phyloP scores from a whole-genome alignment of 2,113 vertebrate genomes.

The Merops nubicus region DNA sequence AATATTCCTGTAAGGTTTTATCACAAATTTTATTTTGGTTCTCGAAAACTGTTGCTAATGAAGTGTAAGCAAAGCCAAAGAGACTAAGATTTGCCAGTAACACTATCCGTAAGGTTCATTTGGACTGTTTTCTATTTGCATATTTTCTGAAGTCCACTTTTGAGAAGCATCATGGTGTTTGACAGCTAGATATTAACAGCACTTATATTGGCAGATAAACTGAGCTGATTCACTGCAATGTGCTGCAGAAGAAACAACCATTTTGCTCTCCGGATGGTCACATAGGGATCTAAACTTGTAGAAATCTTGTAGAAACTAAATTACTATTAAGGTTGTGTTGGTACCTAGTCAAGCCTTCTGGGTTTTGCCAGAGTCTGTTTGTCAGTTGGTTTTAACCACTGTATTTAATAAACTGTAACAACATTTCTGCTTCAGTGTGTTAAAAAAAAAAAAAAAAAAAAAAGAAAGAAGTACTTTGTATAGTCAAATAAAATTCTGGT shows the following conservation, averaged over 20 bases:
- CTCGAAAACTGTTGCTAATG: neutral
- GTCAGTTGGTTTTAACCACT: neutral
- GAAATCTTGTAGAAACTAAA: neutral
- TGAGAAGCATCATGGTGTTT: neutral
- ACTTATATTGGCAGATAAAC: neutral
- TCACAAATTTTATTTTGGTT: neutral
- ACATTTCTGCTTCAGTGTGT: neutral
- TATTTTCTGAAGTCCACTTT: slow-evolving; percentile 4
- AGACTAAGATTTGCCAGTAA: neutral
- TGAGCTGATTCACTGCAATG: neutral
- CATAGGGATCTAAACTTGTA: neutral
- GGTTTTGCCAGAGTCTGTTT: neutral
- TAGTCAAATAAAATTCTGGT: neutral
- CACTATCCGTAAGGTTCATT: neutral
- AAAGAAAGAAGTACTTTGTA: neutral
- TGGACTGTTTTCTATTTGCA: neutral
- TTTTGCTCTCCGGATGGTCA: neutral
- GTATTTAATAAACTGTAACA: neutral
- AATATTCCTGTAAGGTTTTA: neutral
- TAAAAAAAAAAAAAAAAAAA: neutral
- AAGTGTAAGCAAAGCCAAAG: neutral
- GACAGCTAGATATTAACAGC: neutral
- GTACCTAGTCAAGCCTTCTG: neutral
- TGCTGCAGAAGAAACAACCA: neutral
- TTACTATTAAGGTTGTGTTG: neutral